Evolutionary conservation across 2,113 vertebrate genomes (phyloP).

Genomic region (Phycodurus eques): DNA sequence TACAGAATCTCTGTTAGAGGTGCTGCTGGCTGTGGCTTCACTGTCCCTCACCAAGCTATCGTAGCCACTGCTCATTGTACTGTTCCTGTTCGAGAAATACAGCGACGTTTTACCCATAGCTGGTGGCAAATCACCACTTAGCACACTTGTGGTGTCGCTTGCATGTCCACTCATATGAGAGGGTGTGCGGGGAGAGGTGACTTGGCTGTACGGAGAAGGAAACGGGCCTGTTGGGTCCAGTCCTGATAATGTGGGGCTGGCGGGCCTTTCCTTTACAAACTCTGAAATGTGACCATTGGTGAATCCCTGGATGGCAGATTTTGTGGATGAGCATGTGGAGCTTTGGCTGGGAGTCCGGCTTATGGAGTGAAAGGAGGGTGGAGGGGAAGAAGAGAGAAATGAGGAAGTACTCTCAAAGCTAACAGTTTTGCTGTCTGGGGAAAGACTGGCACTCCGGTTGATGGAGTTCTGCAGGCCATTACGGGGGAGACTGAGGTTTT

Average conservation of each 20-base stretch:
- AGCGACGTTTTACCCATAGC: constrained; percentile 96
- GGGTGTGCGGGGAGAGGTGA: constrained; percentile 87
- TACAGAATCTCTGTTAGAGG: constrained; percentile 82
- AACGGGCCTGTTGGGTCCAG: constrained; percentile 62
- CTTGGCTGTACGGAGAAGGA: constrained; percentile 90
- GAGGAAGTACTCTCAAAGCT: constrained; percentile 62
- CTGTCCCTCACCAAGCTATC: constrained; percentile 93
- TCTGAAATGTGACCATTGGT: constrained; percentile 86
- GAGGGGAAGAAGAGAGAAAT: constrained; percentile 63
- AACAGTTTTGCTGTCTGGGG: constrained; percentile 82
- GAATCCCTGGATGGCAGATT: constrained; percentile 77
- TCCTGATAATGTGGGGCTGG: constrained; percentile 49
- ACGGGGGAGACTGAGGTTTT: constrained; percentile 83
- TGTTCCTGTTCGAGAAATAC: constrained; percentile 90
- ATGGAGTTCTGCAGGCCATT: constrained; percentile 83
- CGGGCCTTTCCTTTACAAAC: constrained; percentile 74
- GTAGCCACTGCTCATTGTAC: constrained; percentile 84
- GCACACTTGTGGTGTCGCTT: constrained; percentile 94
- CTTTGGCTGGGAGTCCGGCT: constrained; percentile 80
- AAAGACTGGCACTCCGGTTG: constrained; percentile 82
- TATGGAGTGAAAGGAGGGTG: constrained; percentile 84
- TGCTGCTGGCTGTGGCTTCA: constrained; percentile 85
- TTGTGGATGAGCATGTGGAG: constrained; percentile 72
- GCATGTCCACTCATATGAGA: constrained; percentile 88
- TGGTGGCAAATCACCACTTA: constrained; percentile 93